These are phyloP conservation scores for Chrysocyon brachyurus DNA, from an alignment of 2,797 vertebrate species.

Conservation along the genomic window DNA sequence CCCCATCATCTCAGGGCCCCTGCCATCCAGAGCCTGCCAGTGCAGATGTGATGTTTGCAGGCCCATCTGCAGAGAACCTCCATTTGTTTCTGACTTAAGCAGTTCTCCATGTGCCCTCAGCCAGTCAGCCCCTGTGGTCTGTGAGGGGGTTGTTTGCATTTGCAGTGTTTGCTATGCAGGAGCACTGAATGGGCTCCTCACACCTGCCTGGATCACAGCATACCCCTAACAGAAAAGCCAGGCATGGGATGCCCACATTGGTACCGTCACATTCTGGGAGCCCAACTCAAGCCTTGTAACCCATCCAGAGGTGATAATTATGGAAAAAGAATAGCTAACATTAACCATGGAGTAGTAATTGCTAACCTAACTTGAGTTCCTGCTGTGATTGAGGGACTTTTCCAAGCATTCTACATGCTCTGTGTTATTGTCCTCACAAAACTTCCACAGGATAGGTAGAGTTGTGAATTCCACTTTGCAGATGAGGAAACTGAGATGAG, in stretches of 20 bases:
- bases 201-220: neutral
- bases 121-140: neutral
- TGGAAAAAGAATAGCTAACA: neutral
- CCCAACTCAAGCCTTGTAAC: neutral
- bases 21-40: accelerated
- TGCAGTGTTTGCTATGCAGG: neutral
- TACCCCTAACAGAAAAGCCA: neutral
- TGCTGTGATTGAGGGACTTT: neutral
- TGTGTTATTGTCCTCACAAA: neutral
- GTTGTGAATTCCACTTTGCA: neutral
- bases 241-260: accelerated
- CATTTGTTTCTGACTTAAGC: neutral
- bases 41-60: neutral
- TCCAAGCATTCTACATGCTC: neutral
- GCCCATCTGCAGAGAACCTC: neutral
- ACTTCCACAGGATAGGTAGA: neutral
- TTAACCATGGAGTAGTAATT: neutral
- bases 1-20: neutral
- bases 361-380: neutral
- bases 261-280: neutral
- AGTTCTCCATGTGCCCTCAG: neutral
- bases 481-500: neutral
- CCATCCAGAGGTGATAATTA: neutral
- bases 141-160: neutral
- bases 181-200: neutral